Percentiles rank a stretch among this genome's conserved stretches.
phyloP scores from a whole-genome alignment of 2,797 vertebrate species.

The Chiroxiphia lanceolata region DNA sequence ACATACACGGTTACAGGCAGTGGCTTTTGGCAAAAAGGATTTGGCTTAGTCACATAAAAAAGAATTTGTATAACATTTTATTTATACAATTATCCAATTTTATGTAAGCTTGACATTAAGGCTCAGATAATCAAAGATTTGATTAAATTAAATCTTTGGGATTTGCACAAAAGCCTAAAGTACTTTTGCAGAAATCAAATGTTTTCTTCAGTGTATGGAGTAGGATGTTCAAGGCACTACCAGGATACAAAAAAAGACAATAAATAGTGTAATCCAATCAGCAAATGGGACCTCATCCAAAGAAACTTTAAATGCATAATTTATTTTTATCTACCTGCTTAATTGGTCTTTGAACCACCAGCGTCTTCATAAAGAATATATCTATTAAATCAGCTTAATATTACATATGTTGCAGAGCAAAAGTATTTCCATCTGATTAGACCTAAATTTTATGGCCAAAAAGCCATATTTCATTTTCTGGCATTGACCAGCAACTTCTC shows the following conservation, averaged over 20 bases:
- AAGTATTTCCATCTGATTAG: background rate
- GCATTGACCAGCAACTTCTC: background rate
- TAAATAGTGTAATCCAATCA: background rate
- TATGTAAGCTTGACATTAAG: background rate
- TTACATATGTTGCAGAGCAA: background rate
- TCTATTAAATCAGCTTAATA: background rate
- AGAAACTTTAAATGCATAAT: background rate
- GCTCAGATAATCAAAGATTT: background rate
- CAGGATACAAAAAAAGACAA: background rate
- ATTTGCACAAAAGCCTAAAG: background rate
- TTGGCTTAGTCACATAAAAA: conserved; percentile 4
- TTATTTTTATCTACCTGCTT: background rate
- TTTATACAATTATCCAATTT: background rate
- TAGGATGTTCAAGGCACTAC: background rate
- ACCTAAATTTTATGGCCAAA: background rate
- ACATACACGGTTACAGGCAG: background rate
- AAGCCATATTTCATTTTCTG: background rate
- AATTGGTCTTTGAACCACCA: background rate
- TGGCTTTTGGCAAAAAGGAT: background rate
- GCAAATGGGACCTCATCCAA: background rate
- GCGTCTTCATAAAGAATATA: background rate
- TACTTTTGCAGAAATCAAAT: background rate
- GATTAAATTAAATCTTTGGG: background rate
- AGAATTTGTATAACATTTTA: background rate
- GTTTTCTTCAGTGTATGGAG: background rate